These are phyloP conservation scores for Neotragus pygmaeus DNA, from an alignment of 2,113 vertebrate genomes.

Conservation along the genomic window DNA sequence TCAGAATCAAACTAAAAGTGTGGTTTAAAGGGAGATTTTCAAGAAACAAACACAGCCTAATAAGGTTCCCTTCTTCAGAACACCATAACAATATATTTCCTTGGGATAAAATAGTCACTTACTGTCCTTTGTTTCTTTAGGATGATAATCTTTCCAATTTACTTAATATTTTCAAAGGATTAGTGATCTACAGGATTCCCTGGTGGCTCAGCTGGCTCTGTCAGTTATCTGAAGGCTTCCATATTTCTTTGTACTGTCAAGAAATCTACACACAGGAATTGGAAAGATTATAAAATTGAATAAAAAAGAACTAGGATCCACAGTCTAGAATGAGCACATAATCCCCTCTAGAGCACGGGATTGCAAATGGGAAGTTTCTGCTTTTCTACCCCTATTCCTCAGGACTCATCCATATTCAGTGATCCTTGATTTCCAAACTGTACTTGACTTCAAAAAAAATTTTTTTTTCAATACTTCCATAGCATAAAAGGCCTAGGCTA, in stretches of 20 bases:
- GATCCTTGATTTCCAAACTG: neutral
- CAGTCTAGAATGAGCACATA: neutral
- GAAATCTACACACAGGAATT: neutral
- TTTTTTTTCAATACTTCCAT: neutral
- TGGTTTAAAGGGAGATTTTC: neutral
- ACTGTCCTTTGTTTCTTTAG: neutral
- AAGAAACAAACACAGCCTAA: neutral
- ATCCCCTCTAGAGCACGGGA: neutral
- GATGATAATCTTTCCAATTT: neutral
- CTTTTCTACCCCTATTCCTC: neutral
- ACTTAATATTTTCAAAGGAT: neutral
- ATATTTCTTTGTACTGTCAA: neutral
- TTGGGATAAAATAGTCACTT: neutral
- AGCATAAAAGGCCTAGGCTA: neutral
- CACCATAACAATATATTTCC: neutral
- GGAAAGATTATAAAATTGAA: neutral
- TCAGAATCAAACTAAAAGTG: neutral
- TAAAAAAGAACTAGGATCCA: neutral
- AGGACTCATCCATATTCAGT: neutral
- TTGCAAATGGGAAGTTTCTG: rapidly evolving
- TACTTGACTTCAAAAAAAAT: neutral
- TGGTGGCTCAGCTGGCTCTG: neutral
- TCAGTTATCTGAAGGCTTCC: neutral
- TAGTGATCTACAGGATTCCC: neutral
- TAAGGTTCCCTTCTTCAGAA: neutral